phyloP scores from a whole-genome alignment of 1,140 invertebrate species.

The Atopsyche davidsoni region DNA sequence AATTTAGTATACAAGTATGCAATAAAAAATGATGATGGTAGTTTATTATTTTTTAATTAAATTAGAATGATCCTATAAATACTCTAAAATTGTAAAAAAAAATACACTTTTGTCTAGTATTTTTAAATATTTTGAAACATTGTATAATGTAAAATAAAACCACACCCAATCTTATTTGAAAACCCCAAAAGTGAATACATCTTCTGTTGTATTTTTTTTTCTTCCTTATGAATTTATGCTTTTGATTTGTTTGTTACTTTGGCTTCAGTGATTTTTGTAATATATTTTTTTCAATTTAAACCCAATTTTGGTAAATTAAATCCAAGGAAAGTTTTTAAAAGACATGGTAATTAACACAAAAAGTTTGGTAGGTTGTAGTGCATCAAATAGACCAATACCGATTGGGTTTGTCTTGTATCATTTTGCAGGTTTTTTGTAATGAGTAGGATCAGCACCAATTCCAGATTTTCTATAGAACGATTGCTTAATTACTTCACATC shows the following conservation, averaged over 20 bases:
- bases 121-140: too few species aligned
- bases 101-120: too few species aligned
- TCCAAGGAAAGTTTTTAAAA: not conserved
- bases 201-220: too few species aligned
- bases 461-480: constrained; percentile 43
- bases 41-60: too few species aligned
- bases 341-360: not conserved
- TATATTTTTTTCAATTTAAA: constrained; percentile 28
- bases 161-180: too few species aligned
- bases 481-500: constrained; percentile 37
- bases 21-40: too few species aligned
- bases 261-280: not conserved
- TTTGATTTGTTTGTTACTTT: not conserved
- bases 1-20: too few species aligned
- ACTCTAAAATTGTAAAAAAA: too few species aligned
- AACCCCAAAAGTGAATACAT: too few species aligned
- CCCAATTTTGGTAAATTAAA: not conserved
- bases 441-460: constrained; percentile 36
- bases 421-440: constrained; percentile 36
- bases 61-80: too few species aligned
- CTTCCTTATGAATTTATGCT: too few species aligned
- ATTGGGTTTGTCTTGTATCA: constrained; percentile 33
- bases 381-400: constrained; percentile 33
- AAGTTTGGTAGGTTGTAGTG: not conserved
- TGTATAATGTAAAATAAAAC: too few species aligned